Conservation (phyloP, 2,113 vertebrate genomes). For the Pollimyrus isidori region DNA sequence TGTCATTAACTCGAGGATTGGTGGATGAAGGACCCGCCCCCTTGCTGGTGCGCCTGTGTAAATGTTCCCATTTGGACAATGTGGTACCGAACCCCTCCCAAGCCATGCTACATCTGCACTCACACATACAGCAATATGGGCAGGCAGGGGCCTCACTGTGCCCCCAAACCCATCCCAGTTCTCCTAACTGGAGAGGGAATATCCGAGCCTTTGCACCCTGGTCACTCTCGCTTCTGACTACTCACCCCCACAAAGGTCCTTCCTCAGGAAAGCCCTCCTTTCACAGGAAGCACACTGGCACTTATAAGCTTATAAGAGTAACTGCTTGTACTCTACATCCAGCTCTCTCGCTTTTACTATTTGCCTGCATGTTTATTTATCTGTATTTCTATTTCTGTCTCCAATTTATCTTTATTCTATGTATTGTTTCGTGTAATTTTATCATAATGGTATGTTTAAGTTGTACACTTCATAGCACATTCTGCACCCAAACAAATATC, state of each 20-base stretch:
- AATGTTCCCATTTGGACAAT: neutral
- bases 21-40: neutral
- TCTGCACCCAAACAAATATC: neutral
- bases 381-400: neutral
- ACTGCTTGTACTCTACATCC: neutral
- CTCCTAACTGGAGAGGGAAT: neutral
- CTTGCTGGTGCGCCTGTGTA: neutral
- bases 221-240: neutral
- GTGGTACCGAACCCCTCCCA: neutral
- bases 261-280: neutral
- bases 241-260: neutral
- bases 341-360: neutral
- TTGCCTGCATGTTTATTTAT: neutral
- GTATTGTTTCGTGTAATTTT: neutral
- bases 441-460: neutral
- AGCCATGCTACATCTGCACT: neutral
- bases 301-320: neutral
- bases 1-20: neutral
- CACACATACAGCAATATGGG: neutral
- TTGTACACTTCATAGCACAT: neutral
- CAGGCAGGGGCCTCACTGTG: neutral
- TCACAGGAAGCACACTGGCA: neutral
- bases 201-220: neutral
- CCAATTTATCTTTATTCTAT: neutral
- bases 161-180: neutral